Conservation (phyloP, 2,797 vertebrate species). For the Onychomys arenicola region DNA sequence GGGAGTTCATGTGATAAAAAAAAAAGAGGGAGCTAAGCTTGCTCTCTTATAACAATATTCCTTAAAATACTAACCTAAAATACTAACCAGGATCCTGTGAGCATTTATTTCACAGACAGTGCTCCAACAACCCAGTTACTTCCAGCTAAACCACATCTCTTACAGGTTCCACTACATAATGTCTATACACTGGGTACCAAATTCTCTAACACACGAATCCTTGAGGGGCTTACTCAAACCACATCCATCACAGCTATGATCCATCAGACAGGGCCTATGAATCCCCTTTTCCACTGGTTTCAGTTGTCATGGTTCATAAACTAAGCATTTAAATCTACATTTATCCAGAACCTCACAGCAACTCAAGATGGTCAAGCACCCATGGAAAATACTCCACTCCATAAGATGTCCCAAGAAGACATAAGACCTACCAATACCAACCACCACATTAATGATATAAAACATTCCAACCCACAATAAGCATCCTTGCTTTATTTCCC, state of each 20-base stretch:
- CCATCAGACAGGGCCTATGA: not conserved
- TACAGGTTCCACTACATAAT: not conserved
- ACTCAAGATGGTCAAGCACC: not conserved
- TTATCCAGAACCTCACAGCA: constrained; percentile 17
- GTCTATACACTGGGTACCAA: not conserved
- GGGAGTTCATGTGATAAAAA: not conserved
- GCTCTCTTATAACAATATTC: not conserved
- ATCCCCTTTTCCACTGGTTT: not conserved
- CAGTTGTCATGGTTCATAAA: not conserved
- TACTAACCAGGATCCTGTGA: not conserved
- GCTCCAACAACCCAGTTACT: not conserved
- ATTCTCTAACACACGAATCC: not conserved
- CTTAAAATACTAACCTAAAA: not conserved
- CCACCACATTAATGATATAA: not conserved
- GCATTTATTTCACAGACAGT: not conserved
- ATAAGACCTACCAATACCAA: not conserved
- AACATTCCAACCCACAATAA: not conserved
- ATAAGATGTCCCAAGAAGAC: not conserved
- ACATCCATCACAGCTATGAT: not conserved
- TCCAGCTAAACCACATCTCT: not conserved
- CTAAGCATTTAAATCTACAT: not conserved
- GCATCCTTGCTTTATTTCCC: not conserved
- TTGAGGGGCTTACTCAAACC: not conserved
- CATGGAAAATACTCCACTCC: not conserved
- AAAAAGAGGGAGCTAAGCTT: not conserved